Conservation (phyloP, 1,140 invertebrate species). For the Medauroidea extradentata region DNA sequence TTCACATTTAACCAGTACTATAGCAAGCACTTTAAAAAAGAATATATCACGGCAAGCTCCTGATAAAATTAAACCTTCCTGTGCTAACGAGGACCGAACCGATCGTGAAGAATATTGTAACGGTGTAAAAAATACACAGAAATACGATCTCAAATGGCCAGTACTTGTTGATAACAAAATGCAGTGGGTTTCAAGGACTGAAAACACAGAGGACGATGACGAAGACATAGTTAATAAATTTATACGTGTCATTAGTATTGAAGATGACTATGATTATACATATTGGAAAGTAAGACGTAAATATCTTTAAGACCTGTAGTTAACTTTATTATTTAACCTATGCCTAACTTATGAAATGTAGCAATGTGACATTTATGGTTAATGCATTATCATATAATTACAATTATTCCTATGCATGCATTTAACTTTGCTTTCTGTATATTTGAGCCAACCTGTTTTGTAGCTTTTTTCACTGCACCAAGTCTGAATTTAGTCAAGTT, state of each 20-base stretch:
- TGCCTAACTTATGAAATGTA: no score
- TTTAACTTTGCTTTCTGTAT: no score
- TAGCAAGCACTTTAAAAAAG: no score
- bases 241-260: slow-evolving; percentile 54
- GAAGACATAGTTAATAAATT: slow-evolving; percentile 62
- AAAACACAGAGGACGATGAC: slow-evolving; percentile 39
- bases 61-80: no score
- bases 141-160: slow-evolving; percentile 40
- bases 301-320: no score
- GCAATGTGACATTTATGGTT: no score
- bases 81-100: no score
- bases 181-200: slow-evolving; percentile 41
- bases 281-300: slow-evolving; percentile 2
- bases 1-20: not conserved
- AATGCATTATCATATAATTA: not conserved
- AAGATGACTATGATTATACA: slow-evolving; percentile 24
- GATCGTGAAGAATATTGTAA: not conserved
- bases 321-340: no score
- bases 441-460: no score
- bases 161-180: slow-evolving; percentile 42
- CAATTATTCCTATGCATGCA: not conserved
- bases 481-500: no score
- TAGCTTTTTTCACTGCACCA: no score
- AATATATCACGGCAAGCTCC: no score
- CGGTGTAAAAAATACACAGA: slow-evolving; percentile 9